Base-by-base conservation (phyloP, 1,140 invertebrate genomes). In the Rhizoglyphus robini region DNA sequence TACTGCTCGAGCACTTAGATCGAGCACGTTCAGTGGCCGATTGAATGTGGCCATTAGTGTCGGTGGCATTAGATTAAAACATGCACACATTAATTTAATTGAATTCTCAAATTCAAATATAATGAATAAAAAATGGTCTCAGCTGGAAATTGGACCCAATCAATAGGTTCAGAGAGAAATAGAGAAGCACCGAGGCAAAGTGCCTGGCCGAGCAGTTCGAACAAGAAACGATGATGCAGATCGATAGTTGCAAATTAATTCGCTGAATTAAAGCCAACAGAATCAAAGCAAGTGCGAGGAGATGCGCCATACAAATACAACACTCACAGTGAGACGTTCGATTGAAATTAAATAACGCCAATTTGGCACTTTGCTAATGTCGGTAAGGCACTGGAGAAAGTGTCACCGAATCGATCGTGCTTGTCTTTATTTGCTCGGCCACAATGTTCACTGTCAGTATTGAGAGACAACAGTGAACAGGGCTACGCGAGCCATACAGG, bases 111-210 rank as follows among this genome's bases (percentile, higher is more conserved):
- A 60, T 60, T 29, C 15, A 60, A 60, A 29, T 29, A 60, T 60
- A 32, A 60, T 60, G 58, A 30, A 29, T 15, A 60, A 29, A 29
- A 60, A 3, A 29, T 29, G 15, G 58, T 15, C 58, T 60, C 58
- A 60, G 58, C 58, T 60, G 58, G 58, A 29, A 60, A 60, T 29
- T 15, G 15, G 15, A 32, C 27, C 27, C 58, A 60, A 60, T 60
- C 58, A 60, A 60, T 54, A 54, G 51, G 8, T 11, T 25, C 31
- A 54, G 20, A 8, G 51, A 20, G 36, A 23, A 20, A 20, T 27
- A 54, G 23, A 46, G 41, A 46, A 46, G 41, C 15, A 46, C 15
- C 15, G 41, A 46, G 41, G 41, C 41, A 46, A 46, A 15, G 23
- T 15, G 23, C 41, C 41, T n/a, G n/a, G n/a, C n/a, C n/a, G n/a